Base-by-base conservation (phyloP, 2,797 vertebrate species). In the Loriculus beryllinus region DNA sequence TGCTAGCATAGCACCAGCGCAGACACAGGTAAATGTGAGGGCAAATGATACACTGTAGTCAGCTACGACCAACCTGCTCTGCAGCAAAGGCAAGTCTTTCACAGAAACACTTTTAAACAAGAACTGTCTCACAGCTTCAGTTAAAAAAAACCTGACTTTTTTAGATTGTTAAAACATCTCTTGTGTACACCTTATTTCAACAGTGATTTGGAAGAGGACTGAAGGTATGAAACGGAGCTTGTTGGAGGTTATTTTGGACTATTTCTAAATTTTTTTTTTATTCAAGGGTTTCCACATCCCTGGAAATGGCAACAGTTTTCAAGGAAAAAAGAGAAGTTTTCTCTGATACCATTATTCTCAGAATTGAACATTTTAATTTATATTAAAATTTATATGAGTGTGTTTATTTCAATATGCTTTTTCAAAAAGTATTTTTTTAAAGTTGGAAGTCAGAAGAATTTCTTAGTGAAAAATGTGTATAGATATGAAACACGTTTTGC, bases 111-210 rank as follows among this genome's bases (percentile, higher is more conserved):
- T 43, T 62, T 25, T 19, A 84, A 76, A 72, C 14, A 65, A 42
- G 33, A 88, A 59, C 25, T 70, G 35, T 51, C 45, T 47, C 57
- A 69, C 17, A 21, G 80, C 19, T 11, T 68, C 45, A 21, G 48
- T 71, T 87, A 12, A 77, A 93, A 87, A 86, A 60, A 48, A 25
- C 15, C 65, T 25, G 35, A 6, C 31, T 88, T 91, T 90, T 91
- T 88, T 25, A 40, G 45, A 51, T 49, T 88, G 47, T 25, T 82
- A 43, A 49, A 76, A 82, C 67, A 64, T 43, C 37, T 43, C 42
- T 60, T 64, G 20, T 28, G 31, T 25, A 52, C 60, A n/a, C n/a
- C n/a, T n/a, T n/a, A n/a, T n/a, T n/a, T n/a, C n/a, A n/a, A n/a
- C n/a, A 56, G 75, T 70, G 64, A 67, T 77, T 52, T 67, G 64